Conservation (phyloP, 2,113 vertebrate genomes). For the Hiodon alosoides region DNA sequence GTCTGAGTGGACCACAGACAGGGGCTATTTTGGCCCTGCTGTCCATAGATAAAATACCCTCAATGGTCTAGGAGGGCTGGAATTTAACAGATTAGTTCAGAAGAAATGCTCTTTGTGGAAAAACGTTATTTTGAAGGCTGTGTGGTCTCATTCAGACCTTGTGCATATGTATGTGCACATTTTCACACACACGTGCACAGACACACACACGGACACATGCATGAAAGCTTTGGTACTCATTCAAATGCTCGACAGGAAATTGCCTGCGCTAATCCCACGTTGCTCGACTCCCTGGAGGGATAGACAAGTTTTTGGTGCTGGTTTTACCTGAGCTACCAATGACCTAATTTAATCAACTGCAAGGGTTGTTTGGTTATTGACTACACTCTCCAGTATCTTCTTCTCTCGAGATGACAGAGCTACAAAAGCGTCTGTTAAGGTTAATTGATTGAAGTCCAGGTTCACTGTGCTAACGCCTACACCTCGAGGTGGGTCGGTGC, state of each 20-base stretch:
- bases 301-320: background rate
- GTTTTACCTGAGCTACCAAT: background rate
- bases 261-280: no score
- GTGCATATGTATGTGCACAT: slow-evolving; percentile 2
- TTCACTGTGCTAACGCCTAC: no score
- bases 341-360: background rate
- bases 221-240: no score
- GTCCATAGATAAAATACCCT: slow-evolving; percentile 21
- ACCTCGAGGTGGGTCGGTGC: no score
- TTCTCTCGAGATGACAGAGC: no score
- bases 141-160: background rate
- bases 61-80: slow-evolving; percentile 6
- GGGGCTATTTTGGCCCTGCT: background rate
- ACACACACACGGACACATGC: background rate
- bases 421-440: no score
- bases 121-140: background rate
- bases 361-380: background rate
- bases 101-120: background rate
- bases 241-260: no score
- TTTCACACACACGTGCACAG: background rate
- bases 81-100: slow-evolving; percentile 21
- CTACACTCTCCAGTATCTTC: no score
- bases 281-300: background rate
- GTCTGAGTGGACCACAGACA: background rate
- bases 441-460: no score